Conservation (phyloP, 1,140 invertebrate species). For the Pteromalus puparum region DNA sequence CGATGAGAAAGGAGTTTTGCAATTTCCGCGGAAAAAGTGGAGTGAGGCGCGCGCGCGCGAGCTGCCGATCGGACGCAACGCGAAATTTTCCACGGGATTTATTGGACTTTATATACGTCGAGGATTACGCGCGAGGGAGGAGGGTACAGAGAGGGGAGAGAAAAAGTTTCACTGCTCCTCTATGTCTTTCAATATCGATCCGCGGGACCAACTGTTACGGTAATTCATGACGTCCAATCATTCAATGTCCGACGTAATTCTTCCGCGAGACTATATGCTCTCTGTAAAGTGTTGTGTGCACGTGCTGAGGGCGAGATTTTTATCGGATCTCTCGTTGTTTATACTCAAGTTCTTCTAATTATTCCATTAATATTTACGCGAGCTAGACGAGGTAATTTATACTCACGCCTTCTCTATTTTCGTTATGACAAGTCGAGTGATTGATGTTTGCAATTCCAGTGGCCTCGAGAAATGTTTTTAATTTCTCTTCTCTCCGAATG, state of each 20-base stretch:
- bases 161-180: constrained; percentile 12
- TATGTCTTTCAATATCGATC: constrained; percentile 48
- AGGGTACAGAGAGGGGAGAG: neutral
- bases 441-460: too few relatives aligned
- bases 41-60: neutral
- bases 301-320: constrained; percentile 18
- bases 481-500: too few relatives aligned
- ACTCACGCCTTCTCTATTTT: neutral
- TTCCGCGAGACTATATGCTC: neutral
- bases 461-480: too few relatives aligned
- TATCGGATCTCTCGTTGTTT: neutral
- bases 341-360: constrained; percentile 25
- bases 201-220: constrained; percentile 36
- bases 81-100: constrained; percentile 44
- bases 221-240: constrained; percentile 51
- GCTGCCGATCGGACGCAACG: neutral
- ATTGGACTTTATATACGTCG: constrained; percentile 38
- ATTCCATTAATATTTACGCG: constrained; percentile 41
- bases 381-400: constrained; percentile 21
- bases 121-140: constrained; percentile 12
- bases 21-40: constrained; percentile 42
- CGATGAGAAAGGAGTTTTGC: constrained; percentile 43
- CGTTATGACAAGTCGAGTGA: too few relatives aligned
- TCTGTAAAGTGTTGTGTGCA: neutral
- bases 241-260: constrained; percentile 31